Evolutionary conservation across 1,140 invertebrate species (phyloP).

Genomic region (Drosophila erecta): DNA sequence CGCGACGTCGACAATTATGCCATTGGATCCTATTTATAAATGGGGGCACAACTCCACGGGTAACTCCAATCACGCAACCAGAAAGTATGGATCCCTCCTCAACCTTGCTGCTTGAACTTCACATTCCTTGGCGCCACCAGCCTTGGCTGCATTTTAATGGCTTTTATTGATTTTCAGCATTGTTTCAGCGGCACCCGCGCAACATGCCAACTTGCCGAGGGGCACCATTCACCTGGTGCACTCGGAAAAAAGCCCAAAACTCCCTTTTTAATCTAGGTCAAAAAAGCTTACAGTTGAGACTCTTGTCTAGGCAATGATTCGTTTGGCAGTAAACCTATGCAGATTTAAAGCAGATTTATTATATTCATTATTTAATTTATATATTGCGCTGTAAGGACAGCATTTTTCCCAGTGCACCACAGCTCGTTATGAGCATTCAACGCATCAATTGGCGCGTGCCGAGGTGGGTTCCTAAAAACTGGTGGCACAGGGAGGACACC

Average conservation of each 20-base stretch:
- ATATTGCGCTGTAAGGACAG: too few species aligned
- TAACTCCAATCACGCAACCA: slow-evolving; percentile 63
- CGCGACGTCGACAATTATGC: slow-evolving; percentile 63
- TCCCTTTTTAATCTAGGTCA: too few species aligned
- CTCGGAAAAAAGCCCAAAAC: neutral
- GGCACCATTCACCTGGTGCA: slow-evolving; percentile 18
- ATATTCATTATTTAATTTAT: too few species aligned
- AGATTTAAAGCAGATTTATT: neutral
- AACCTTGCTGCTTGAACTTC: slow-evolving; percentile 78
- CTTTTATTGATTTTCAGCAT: slow-evolving; percentile 75
- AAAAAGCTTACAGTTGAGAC: neutral
- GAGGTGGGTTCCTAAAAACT: slow-evolving; percentile 25
- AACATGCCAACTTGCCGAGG: slow-evolving; percentile 12
- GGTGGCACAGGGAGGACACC: slow-evolving; percentile 13
- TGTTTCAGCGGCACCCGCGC: slow-evolving; percentile 41
- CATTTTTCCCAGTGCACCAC: slow-evolving; percentile 3
- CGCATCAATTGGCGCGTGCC: slow-evolving; percentile 68
- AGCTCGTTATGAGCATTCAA: slow-evolving; percentile 71
- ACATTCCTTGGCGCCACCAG: slow-evolving; percentile 60
- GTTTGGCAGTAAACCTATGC: neutral
- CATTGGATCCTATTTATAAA: slow-evolving; percentile 67
- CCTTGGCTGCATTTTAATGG: slow-evolving; percentile 77
- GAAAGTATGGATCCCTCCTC: slow-evolving; percentile 4
- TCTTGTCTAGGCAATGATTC: neutral
- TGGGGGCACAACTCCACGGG: slow-evolving; percentile 37